Percentiles rank a stretch among this genome's conserved stretches.
These are phyloP conservation scores for Mycetomoellerius zeteki DNA, from an alignment of 1,140 invertebrate species.

Conservation along the genomic window DNA sequence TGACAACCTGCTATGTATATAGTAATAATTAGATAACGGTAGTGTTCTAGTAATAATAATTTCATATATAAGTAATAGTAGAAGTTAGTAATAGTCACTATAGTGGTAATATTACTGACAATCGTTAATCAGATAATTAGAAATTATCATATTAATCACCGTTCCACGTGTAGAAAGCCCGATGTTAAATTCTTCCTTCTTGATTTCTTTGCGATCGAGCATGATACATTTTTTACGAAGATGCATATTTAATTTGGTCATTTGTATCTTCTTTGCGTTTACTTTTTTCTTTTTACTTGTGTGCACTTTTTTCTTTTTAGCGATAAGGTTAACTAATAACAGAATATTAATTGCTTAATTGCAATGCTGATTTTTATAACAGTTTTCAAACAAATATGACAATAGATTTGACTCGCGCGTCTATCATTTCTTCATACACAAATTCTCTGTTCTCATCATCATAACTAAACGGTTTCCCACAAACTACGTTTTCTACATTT, in stretches of 20 bases:
- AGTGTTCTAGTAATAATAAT: slow-evolving; percentile 65
- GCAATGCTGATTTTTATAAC: slow-evolving; percentile 54
- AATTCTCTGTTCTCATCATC: slow-evolving; percentile 70
- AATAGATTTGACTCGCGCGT: slow-evolving; percentile 37
- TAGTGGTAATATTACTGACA: slow-evolving; percentile 68
- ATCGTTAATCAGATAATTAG: slow-evolving; percentile 69
- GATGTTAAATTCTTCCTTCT: slow-evolving; percentile 4
- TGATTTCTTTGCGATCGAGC: neutral
- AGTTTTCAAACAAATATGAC: neutral
- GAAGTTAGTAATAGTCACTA: slow-evolving; percentile 67
- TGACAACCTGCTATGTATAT: slow-evolving; percentile 41
- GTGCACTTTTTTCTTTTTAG: slow-evolving; percentile 13
- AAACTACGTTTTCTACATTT: slow-evolving; percentile 64
- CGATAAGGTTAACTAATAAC: slow-evolving; percentile 59
- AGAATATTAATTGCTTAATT: slow-evolving; percentile 38
- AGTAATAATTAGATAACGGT: slow-evolving; percentile 73
- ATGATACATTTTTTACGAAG: neutral
- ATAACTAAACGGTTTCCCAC: slow-evolving; percentile 61
- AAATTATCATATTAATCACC: slow-evolving; percentile 53
- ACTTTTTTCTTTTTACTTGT: slow-evolving; percentile 30
- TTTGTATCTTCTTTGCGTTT: slow-evolving; percentile 47
- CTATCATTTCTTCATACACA: neutral
- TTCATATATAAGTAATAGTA: slow-evolving; percentile 62
- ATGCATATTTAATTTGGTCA: neutral
- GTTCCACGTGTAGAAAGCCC: slow-evolving; percentile 60